Evolutionary conservation across 2,113 vertebrate species (phyloP).

Genomic region (Podarcis muralis): DNA sequence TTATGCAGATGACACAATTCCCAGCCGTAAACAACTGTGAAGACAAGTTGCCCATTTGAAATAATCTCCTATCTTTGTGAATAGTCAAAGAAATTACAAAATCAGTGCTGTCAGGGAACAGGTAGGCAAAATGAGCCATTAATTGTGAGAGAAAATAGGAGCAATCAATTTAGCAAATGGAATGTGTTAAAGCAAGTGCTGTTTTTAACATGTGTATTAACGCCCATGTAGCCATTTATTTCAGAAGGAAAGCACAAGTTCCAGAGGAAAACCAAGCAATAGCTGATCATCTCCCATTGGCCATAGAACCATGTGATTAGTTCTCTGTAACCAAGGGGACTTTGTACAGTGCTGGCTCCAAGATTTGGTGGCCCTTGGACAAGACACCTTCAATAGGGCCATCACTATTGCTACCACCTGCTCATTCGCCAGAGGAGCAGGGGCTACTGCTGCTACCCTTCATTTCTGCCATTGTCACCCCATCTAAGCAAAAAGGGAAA

Average conservation of each 20-base stretch:
- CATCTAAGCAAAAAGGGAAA: neutral
- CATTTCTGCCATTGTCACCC: neutral
- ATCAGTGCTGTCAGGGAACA: neutral
- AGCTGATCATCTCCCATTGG: constrained; percentile 24
- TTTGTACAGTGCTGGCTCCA: neutral
- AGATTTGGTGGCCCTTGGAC: neutral
- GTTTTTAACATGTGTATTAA: neutral
- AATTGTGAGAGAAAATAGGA: neutral
- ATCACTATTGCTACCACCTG: neutral
- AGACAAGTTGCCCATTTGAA: neutral
- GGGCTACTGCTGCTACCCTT: neutral
- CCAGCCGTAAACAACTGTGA: constrained; percentile 11
- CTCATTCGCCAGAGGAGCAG: neutral
- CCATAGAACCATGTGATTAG: neutral
- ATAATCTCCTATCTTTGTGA: neutral
- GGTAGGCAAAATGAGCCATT: neutral
- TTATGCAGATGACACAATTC: neutral
- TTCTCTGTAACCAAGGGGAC: neutral
- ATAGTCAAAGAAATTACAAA: neutral
- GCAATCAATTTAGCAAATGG: neutral
- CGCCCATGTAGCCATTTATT: neutral
- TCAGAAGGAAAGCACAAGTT: neutral
- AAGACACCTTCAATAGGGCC: neutral
- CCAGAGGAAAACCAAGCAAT: neutral
- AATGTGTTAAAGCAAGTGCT: neutral